Percentiles rank a stretch among this genome's conserved stretches.
Evolutionary conservation across 2,113 vertebrate species (phyloP).

Genomic region (Cygnus atratus): DNA sequence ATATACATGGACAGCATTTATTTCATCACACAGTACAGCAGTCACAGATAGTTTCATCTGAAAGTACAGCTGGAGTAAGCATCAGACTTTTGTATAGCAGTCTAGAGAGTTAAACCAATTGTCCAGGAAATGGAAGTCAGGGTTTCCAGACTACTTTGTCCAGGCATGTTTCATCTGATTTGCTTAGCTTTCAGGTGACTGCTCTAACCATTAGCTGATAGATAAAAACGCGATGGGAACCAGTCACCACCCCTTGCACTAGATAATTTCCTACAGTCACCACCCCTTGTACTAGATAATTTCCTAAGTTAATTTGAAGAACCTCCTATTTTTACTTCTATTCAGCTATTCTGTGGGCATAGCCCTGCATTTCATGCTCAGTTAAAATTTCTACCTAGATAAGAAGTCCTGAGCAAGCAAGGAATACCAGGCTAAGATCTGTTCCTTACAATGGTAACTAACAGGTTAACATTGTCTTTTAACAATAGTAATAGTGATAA

Average conservation of each 20-base stretch:
- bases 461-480: background rate
- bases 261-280: background rate
- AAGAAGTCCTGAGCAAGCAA: background rate
- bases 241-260: background rate
- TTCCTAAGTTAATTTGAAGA: background rate
- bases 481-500: background rate
- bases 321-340: background rate
- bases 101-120: constrained; percentile 14
- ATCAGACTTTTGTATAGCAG: constrained; percentile 27
- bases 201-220: background rate
- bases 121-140: constrained; percentile 14
- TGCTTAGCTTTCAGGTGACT: background rate
- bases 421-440: background rate
- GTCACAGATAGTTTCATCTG: constrained; percentile 35
- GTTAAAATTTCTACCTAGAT: background rate
- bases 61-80: constrained; percentile 49
- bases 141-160: constrained; percentile 6
- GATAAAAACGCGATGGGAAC: background rate
- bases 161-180: background rate
- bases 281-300: background rate
- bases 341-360: background rate
- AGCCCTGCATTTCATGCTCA: background rate
- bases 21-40: constrained; percentile 13
- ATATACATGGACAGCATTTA: constrained; percentile 16
- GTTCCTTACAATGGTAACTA: background rate